phyloP scores from a whole-genome alignment of 2,888 invertebrate species.

The Drosophila ustulata region DNA sequence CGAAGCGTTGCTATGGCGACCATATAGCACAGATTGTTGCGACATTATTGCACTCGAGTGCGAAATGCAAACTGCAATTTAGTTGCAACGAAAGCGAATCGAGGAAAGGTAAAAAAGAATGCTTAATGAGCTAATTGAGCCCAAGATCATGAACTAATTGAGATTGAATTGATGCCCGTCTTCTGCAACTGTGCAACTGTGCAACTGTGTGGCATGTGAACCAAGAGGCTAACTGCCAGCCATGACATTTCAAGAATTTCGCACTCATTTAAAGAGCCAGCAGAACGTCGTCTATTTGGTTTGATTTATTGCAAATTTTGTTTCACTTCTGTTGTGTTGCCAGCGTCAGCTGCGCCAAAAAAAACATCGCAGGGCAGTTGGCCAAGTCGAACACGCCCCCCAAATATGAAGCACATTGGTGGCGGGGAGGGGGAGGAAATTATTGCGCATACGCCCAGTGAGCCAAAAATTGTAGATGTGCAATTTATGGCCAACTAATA shows the following conservation, averaged over 20 bases:
- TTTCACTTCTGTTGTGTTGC: slow-evolving; percentile 33
- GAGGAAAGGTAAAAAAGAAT: no score
- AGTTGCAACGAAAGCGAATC: no score
- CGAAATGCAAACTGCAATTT: no score
- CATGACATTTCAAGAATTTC: slow-evolving; percentile 75
- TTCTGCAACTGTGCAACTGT: slow-evolving; percentile 28
- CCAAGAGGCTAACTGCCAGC: slow-evolving; percentile 72
- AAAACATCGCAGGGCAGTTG: slow-evolving; percentile 51
- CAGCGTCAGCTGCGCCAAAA: slow-evolving; percentile 27
- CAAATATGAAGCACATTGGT: slow-evolving; percentile 7
- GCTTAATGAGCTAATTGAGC: not conserved
- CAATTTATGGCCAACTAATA: slow-evolving; percentile 62
- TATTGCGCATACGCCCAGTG: slow-evolving; percentile 65
- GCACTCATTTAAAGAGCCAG: slow-evolving; percentile 66
- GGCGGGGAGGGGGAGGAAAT: no score
- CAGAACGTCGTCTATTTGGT: slow-evolving; percentile 60
- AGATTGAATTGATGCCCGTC: not conserved
- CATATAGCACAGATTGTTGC: not conserved
- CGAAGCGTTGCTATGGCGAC: slow-evolving; percentile 9
- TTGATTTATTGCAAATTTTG: slow-evolving; percentile 66
- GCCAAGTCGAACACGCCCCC: slow-evolving; percentile 53
- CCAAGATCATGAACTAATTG: not conserved
- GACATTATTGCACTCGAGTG: no score
- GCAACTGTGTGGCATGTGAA: slow-evolving; percentile 51
- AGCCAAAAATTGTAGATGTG: slow-evolving; percentile 52